These are phyloP conservation scores for Mesoligia furuncula DNA, from an alignment of 2,888 invertebrate genomes.

Conservation along the genomic window DNA sequence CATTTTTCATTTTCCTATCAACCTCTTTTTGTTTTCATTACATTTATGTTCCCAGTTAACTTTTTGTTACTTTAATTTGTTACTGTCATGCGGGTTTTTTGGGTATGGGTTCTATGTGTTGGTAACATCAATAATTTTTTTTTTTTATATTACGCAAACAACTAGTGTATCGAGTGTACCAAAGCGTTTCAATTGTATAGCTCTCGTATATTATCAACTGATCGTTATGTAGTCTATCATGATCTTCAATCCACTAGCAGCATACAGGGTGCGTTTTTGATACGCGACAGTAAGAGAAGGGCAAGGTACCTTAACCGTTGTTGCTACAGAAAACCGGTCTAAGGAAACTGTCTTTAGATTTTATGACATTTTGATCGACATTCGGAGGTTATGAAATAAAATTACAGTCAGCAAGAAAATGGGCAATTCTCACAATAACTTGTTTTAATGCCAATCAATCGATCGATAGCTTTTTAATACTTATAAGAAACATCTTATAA, in stretches of 20 bases:
- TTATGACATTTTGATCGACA: not conserved
- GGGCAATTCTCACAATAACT: not conserved
- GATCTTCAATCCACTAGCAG: not conserved
- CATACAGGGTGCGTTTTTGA: not conserved
- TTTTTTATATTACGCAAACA: conserved; percentile 10
- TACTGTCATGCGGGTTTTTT: conserved; percentile 19
- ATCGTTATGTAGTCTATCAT: not conserved
- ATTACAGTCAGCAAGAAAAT: not conserved
- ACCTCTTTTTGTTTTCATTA: conserved; percentile 53
- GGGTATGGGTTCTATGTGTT: conserved; percentile 1
- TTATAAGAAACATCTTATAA: not conserved
- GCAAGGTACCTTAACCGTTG: not conserved
- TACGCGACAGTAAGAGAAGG: not conserved
- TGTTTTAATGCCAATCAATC: not conserved
- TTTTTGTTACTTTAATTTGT: conserved; percentile 49
- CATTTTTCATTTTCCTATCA: conserved; percentile 55
- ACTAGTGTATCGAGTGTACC: not conserved
- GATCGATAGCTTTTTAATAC: not conserved
- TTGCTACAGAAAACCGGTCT: not conserved
- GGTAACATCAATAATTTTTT: not conserved
- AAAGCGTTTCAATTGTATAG: not conserved
- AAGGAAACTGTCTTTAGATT: not conserved
- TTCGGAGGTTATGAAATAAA: not conserved
- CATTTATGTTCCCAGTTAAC: conserved; percentile 42
- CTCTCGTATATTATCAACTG: not conserved